Base-by-base conservation (phyloP, 2,888 invertebrate species). In the Sesamia inferens region DNA sequence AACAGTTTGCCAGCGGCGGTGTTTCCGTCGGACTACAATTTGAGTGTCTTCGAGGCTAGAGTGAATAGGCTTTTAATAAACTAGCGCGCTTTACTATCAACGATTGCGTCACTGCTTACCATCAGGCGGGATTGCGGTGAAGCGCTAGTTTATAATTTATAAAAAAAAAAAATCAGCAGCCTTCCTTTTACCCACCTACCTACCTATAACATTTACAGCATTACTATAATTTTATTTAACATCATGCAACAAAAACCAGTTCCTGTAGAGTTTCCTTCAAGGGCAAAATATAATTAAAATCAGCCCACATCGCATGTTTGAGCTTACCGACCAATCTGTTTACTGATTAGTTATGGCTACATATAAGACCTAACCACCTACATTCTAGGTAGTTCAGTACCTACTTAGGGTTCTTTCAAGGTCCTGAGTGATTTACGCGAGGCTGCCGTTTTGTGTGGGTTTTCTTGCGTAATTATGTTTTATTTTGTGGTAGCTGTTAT, bases 301-400 rank as follows among this genome's bases (percentile, higher is more conserved):
- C 77, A 68, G 73, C 86, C 88, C 83, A 85, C 87, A 54, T 59
- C 61, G 69, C 70, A 44, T 68, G 74, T 87, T 86, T 87, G 83
- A 81, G 75, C 74, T 83, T 81, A 85, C 77, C 72, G 72, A 71
- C 68, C 68, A 79, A 82, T 85, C 84, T 76, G 75, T 80, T 85
- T 77, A 77, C 74, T 69, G 82, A 88, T 88, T 88, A 87, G 83
- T 63, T 68, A 78, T 74, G 81, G 82, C 14, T 70, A 31, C 31
- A 31, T 31, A 58, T 79, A 81, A 74, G 68, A 78, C 68, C 74
- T 82, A 78, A 72, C 73, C 72, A 76, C 81, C 82, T 79, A 82
- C 76, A 67, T 22, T 51, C 31, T 39, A 76, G 16, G 66, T 79
- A 69, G 39, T 61, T 74, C 79, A 58, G 59, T 44, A 65, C 10